Percentiles rank a stretch among this genome's conserved stretches.
phyloP scores from a whole-genome alignment of 2,113 vertebrate species.

The Tringa solitaria region DNA sequence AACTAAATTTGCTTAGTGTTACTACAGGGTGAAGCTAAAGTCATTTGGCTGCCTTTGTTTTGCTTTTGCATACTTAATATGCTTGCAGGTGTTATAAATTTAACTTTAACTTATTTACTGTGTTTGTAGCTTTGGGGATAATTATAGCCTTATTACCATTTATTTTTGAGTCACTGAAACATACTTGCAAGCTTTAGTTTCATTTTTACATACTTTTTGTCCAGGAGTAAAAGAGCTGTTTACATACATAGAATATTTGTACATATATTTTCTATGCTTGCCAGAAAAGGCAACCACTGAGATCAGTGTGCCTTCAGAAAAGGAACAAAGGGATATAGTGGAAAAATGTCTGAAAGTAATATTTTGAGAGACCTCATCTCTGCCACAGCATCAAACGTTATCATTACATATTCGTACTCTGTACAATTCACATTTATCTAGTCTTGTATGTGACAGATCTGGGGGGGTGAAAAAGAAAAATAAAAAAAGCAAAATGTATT shows the following conservation, averaged over 20 bases:
- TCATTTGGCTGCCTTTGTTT: constrained; percentile 48
- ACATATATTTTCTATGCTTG: neutral
- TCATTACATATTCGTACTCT: neutral
- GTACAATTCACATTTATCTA: neutral
- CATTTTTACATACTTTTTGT: neutral
- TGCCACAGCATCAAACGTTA: neutral
- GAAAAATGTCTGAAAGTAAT: neutral
- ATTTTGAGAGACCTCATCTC: neutral
- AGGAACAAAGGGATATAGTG: neutral
- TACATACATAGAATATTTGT: neutral
- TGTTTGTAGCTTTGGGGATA: constrained; percentile 34
- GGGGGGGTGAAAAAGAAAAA: too few relatives aligned
- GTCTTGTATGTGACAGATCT: neutral
- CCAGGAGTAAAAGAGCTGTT: neutral
- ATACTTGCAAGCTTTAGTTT: constrained; percentile 15
- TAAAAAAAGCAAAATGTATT: neutral
- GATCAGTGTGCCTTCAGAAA: neutral
- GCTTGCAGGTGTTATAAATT: constrained; percentile 43
- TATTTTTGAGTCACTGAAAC: constrained; percentile 40
- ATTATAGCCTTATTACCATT: constrained; percentile 41
- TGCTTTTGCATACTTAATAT: constrained; percentile 9
- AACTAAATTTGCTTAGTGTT: constrained; percentile 49
- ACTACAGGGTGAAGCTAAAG: constrained; percentile 51
- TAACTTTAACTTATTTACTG: constrained; percentile 52
- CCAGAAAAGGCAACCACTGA: neutral